Evolutionary conservation across 53 echinoderm and acorn worm genomes (phyloP).

Genomic region (Pentamera pediparva): DNA sequence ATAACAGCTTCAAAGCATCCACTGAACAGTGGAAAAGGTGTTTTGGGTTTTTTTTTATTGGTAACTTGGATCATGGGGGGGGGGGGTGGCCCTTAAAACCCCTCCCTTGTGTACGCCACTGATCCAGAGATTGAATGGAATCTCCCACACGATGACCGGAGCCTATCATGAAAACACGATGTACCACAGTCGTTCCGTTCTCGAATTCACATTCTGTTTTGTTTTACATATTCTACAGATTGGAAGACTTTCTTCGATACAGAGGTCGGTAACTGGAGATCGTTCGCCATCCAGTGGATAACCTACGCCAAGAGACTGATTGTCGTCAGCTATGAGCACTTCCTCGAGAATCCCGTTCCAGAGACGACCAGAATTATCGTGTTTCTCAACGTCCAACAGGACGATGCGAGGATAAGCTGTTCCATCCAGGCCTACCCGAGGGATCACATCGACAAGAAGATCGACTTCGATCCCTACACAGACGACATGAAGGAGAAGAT

Average conservation of each 20-base stretch:
- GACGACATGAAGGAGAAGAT: conserved; percentile 14
- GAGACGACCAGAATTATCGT: conserved; percentile 48
- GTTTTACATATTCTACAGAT: background rate
- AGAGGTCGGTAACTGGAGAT: conserved; percentile 40
- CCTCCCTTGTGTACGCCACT: no score
- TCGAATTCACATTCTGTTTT: background rate
- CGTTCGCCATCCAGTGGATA: conserved; percentile 57
- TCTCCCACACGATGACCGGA: no score
- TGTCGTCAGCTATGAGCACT: conserved; percentile 57
- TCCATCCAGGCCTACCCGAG: conserved; percentile 57
- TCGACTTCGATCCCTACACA: conserved; percentile 18
- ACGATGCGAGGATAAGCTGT: conserved; percentile 43
- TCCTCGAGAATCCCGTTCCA: conserved; percentile 40
- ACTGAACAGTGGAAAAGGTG: no score
- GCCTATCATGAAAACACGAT: no score
- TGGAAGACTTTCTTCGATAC: conserved; percentile 19
- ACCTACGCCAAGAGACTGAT: conserved; percentile 40
- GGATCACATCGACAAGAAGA: background rate
- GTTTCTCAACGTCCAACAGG: conserved; percentile 46
- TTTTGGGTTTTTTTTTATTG: no score
- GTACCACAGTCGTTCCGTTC: background rate
- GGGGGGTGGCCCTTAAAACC: no score
- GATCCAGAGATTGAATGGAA: no score
- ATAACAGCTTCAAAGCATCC: no score
- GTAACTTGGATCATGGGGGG: no score